phyloP scores from a whole-genome alignment of 2,888 invertebrate species.

The Sturmia bella region DNA sequence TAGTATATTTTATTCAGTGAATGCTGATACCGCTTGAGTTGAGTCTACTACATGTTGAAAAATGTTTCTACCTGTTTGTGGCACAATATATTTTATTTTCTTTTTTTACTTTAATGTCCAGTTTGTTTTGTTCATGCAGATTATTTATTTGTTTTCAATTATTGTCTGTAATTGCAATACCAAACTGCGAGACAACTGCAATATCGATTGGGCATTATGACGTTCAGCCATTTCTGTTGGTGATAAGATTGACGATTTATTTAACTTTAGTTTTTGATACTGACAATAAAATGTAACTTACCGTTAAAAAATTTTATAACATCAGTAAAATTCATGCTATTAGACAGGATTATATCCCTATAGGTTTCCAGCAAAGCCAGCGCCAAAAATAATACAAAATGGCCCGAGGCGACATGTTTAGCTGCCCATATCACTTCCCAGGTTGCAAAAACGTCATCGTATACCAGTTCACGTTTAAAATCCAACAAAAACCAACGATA shows the following conservation, averaged over 20 bases:
- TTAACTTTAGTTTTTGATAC: not conserved
- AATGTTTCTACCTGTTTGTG: slow-evolving; percentile 37
- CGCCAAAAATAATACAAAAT: slow-evolving; percentile 96
- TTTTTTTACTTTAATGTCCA: slow-evolving; percentile 33
- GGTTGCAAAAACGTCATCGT: slow-evolving; percentile 95
- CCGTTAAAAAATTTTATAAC: slow-evolving; percentile 99
- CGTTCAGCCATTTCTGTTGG: slow-evolving; percentile 97
- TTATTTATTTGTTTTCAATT: slow-evolving; percentile 93
- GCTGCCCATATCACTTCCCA: slow-evolving; percentile 99
- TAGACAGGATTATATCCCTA: slow-evolving; percentile 95
- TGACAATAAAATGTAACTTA: slow-evolving; percentile 76
- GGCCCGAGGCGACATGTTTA: slow-evolving; percentile 90
- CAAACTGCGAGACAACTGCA: slow-evolving; percentile 92
- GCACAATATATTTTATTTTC: slow-evolving; percentile 48
- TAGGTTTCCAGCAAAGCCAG: slow-evolving; percentile 95
- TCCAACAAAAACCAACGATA: slow-evolving; percentile 98
- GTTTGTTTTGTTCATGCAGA: not conserved
- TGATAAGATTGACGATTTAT: slow-evolving; percentile 9
- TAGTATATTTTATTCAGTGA: slow-evolving; percentile 1
- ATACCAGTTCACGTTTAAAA: slow-evolving; percentile 96
- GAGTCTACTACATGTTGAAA: slow-evolving; percentile 22
- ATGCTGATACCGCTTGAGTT: slow-evolving; percentile 14
- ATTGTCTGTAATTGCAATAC: slow-evolving; percentile 95
- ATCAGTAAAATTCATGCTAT: slow-evolving; percentile 98
- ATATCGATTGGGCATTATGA: slow-evolving; percentile 92